A percentile compares a stretch with the other conserved stretches of the same genome.
Evolutionary conservation across 2,113 vertebrate genomes (phyloP).

Genomic region (Dipodomys stephensi): DNA sequence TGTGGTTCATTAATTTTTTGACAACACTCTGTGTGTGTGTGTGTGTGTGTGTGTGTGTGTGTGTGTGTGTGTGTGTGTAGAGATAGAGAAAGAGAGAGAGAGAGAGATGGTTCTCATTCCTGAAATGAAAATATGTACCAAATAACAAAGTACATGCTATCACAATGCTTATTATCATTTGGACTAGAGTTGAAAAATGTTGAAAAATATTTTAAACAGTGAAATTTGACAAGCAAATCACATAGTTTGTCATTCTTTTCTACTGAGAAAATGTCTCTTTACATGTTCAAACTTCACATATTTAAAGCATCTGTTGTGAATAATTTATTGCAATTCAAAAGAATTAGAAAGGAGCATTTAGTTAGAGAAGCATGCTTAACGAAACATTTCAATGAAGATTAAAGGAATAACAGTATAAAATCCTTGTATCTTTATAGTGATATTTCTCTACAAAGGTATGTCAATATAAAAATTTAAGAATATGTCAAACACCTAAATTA

Average conservation of each 20-base stretch:
- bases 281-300: not conserved
- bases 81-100: too few species aligned
- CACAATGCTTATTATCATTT: conserved; percentile 26
- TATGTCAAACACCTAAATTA: not conserved
- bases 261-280: conserved; percentile 48
- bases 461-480: not conserved
- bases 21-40: not conserved
- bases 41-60: too few species aligned
- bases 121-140: conserved; percentile 25
- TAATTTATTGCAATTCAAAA: not conserved
- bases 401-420: not conserved
- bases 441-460: not conserved
- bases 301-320: conserved; percentile 9
- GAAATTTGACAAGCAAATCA: conserved; percentile 60
- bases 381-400: not conserved
- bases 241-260: conserved; percentile 54
- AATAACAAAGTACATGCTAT: conserved; percentile 35
- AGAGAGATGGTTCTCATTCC: not conserved
- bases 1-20: not conserved
- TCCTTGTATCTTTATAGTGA: too few species aligned
- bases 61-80: too few species aligned
- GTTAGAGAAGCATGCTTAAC: not conserved
- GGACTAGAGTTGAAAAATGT: not conserved
- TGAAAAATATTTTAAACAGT: not conserved
- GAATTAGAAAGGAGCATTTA: not conserved